These are phyloP conservation scores for Pachliopta kotzebuea DNA, from an alignment of 2,888 invertebrate species.

Conservation along the genomic window DNA sequence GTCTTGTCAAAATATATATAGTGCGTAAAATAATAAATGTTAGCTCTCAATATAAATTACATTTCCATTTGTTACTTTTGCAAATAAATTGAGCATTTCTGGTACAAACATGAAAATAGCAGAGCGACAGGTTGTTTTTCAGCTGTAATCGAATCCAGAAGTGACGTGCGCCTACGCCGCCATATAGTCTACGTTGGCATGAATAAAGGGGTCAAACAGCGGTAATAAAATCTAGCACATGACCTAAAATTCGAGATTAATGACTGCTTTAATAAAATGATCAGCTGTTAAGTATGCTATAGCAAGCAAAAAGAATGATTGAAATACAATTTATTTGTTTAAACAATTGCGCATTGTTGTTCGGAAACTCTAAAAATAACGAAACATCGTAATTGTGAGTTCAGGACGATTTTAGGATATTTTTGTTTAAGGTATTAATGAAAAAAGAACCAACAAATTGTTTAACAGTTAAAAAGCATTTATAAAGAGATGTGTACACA, in stretches of 20 bases:
- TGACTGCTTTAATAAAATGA: neutral
- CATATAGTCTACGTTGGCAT: conserved; percentile 18
- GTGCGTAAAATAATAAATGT: neutral
- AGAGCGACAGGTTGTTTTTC: conserved; percentile 23
- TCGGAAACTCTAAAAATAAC: no score
- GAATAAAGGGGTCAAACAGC: conserved; percentile 21
- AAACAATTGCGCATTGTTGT: no score
- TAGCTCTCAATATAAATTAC: conserved; percentile 12
- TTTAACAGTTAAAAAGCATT: conserved; percentile 20
- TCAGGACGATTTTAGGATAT: no score
- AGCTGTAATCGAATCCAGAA: conserved; percentile 20
- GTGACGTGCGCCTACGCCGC: conserved; percentile 20
- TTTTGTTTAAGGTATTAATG: neutral
- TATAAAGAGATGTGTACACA: conserved; percentile 28
- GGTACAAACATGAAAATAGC: conserved; percentile 20
- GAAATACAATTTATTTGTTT: no score
- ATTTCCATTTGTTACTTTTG: conserved; percentile 8
- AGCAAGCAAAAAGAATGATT: no score
- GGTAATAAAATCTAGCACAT: conserved; percentile 24
- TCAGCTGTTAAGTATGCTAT: neutral
- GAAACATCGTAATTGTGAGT: no score
- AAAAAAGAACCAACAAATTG: neutral
- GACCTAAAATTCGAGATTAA: conserved; percentile 22
- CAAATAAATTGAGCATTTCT: conserved; percentile 17
- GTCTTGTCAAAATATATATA: no score